Evolutionary conservation across 2,797 vertebrate species (phyloP).

Genomic region (Gorsachius magnificus): DNA sequence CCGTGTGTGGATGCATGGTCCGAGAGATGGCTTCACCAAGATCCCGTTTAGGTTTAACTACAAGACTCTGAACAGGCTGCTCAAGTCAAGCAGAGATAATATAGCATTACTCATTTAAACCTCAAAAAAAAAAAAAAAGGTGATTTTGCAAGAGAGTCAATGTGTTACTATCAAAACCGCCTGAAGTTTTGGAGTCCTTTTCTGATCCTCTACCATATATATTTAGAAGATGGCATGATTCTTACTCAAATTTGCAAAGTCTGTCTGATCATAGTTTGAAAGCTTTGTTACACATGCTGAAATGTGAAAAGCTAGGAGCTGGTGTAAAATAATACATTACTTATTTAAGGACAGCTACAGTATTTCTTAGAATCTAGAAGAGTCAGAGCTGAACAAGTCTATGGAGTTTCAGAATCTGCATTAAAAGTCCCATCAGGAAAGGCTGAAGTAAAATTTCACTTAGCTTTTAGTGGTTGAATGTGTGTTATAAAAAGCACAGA

Average conservation of each 20-base stretch:
- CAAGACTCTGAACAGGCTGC: background rate
- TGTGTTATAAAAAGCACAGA: slow-evolving; percentile 16
- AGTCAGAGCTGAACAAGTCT: background rate
- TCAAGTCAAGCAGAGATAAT: background rate
- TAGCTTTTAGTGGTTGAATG: slow-evolving; percentile 10
- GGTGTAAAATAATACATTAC: background rate
- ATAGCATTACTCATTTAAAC: background rate
- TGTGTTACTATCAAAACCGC: background rate
- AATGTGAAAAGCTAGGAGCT: background rate
- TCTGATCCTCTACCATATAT: background rate
- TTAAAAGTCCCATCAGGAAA: background rate
- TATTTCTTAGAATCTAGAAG: background rate
- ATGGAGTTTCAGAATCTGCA: background rate
- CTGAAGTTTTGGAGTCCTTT: background rate
- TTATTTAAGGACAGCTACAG: background rate
- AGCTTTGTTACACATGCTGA: background rate
- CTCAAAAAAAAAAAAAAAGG: background rate
- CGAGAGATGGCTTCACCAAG: background rate
- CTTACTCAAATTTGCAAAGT: background rate
- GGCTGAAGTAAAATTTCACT: background rate
- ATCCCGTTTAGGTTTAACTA: background rate
- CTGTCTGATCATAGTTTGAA: background rate
- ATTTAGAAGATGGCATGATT: background rate
- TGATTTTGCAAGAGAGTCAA: background rate
- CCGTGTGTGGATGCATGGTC: background rate